Percentiles rank a stretch among this genome's conserved stretches.
These are phyloP conservation scores for Phalacrocorax brasilianus DNA, from an alignment of 2,113 vertebrate genomes.

Conservation along the genomic window DNA sequence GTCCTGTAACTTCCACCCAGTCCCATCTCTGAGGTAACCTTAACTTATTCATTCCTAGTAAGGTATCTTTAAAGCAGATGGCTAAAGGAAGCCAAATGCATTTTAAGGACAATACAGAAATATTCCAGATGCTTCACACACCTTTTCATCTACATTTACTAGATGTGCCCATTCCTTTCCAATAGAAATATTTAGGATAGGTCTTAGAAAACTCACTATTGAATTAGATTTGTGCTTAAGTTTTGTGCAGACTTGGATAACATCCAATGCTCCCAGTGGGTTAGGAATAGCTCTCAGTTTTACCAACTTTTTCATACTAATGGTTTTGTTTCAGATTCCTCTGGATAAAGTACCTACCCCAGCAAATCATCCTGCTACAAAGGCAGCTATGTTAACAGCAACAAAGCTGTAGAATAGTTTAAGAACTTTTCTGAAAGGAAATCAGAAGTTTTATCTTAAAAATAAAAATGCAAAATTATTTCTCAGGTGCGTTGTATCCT, in stretches of 20 bases:
- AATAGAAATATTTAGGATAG: neutral
- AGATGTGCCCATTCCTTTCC: neutral
- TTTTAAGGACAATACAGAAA: neutral
- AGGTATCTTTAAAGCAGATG: neutral
- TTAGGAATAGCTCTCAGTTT: neutral
- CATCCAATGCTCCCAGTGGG: neutral
- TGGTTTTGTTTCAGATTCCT: neutral
- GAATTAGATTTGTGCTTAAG: neutral
- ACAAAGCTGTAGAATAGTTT: neutral
- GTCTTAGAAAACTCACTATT: neutral
- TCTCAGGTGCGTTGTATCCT: neutral
- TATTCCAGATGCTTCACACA: neutral
- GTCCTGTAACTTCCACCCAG: neutral
- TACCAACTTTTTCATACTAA: neutral
- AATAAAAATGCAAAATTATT: neutral
- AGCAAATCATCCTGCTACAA: neutral
- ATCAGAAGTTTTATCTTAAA: neutral
- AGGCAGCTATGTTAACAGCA: neutral
- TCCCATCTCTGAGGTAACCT: neutral
- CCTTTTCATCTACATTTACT: neutral
- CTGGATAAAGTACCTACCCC: neutral
- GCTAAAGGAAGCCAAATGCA: neutral
- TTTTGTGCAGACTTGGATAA: neutral
- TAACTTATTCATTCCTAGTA: neutral
- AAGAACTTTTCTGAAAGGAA: neutral